These are phyloP conservation scores for Eupithecia abbreviata DNA, from an alignment of 2,888 invertebrate genomes.

Conservation along the genomic window DNA sequence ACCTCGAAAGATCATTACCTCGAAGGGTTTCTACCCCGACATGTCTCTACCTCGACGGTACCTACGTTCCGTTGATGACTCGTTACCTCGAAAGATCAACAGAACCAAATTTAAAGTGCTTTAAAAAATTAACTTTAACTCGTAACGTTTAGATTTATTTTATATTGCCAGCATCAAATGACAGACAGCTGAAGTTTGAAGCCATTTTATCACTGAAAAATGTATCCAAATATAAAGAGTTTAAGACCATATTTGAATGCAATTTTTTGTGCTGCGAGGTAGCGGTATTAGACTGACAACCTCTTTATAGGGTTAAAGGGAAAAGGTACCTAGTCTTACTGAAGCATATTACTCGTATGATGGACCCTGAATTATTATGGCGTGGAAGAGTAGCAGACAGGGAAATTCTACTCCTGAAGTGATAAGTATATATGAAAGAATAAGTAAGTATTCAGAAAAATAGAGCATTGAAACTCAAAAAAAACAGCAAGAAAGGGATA, in stretches of 20 bases:
- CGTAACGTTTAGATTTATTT: too few species aligned
- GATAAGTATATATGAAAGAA: not conserved
- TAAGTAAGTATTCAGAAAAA: not conserved
- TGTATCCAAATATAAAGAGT: not conserved
- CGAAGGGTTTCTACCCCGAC: too few species aligned
- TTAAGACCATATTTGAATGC: not conserved
- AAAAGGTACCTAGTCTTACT: not conserved
- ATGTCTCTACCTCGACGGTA: too few species aligned
- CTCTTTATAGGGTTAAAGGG: not conserved
- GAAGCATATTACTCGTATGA: not conserved
- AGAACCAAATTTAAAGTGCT: too few species aligned
- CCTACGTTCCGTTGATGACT: too few species aligned
- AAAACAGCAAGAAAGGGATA: not conserved
- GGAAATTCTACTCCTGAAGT: not conserved
- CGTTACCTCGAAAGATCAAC: too few species aligned
- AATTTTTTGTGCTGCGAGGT: not conserved
- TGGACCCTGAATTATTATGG: not conserved
- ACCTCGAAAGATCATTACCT: too few species aligned
- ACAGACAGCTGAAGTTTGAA: not conserved
- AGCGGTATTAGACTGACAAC: not conserved
- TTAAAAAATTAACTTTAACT: too few species aligned
- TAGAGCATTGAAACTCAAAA: not conserved
- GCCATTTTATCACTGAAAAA: not conserved
- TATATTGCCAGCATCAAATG: not conserved
- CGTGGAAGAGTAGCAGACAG: not conserved